phyloP scores from a whole-genome alignment of 2,113 vertebrate genomes.

The Paracanthobrama guichenoti region DNA sequence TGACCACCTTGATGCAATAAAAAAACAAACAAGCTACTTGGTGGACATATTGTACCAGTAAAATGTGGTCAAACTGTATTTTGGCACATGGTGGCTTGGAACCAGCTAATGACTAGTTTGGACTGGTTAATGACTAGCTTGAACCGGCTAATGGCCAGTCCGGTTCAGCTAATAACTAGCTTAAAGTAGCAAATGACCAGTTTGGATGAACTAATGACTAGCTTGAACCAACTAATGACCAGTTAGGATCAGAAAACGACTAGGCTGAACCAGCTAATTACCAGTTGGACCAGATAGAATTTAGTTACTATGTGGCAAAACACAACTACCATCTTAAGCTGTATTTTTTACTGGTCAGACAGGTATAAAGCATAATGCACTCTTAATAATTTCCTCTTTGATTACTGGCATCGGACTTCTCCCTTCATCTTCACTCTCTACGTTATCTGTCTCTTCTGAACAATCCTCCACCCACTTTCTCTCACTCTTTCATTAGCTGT shows the following conservation, averaged over 20 bases:
- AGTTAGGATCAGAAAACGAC: neutral
- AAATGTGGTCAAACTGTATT: neutral
- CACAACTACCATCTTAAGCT: neutral
- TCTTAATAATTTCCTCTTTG: neutral
- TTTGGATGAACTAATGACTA: neutral
- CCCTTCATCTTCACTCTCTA: constrained; percentile 34
- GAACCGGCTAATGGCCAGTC: neutral
- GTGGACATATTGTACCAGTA: neutral
- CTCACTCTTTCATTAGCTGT: constrained; percentile 68
- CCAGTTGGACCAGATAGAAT: neutral
- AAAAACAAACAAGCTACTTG: neutral
- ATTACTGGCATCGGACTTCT: neutral
- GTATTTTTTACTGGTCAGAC: neutral
- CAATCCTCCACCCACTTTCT: constrained; percentile 39
- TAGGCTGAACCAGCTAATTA: neutral
- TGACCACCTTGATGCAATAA: neutral
- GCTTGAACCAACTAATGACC: neutral
- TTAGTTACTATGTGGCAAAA: neutral
- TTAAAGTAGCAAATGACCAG: neutral
- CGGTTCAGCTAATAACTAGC: neutral
- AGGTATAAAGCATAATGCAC: neutral
- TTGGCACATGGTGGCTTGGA: neutral
- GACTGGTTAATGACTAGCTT: neutral
- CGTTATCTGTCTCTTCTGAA: constrained; percentile 39
- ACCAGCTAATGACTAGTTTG: neutral